phyloP scores from a whole-genome alignment of 1,140 invertebrate genomes.

The Homalodisca vitripennis region DNA sequence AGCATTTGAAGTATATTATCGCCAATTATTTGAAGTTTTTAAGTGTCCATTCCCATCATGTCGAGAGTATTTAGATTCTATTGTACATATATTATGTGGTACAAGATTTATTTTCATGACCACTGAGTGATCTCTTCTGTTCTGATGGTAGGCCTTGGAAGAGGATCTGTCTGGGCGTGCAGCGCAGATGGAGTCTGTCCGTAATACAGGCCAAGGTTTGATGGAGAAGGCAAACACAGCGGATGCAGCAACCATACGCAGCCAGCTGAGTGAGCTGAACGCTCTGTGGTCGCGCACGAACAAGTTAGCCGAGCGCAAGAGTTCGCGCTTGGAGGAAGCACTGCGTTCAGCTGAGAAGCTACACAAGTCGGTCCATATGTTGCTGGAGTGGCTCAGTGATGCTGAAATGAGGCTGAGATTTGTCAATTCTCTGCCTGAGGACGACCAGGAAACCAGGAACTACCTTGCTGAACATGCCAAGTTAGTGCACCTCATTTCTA shows the following conservation, averaged over 20 bases:
- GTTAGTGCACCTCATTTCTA: conserved; percentile 39
- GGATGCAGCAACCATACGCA: conserved; percentile 75
- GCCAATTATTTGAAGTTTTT: too few relatives aligned
- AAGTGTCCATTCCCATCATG: too few relatives aligned
- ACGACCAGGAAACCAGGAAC: conserved; percentile 82
- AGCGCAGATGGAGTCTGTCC: conserved; percentile 86
- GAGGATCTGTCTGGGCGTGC: conserved; percentile 84
- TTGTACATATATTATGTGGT: too few relatives aligned
- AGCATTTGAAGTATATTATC: too few relatives aligned
- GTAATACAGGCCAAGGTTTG: conserved; percentile 85
- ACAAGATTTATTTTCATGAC: not conserved
- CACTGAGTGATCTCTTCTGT: not conserved
- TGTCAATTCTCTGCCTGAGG: conserved; percentile 84
- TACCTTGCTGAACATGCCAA: conserved; percentile 85
- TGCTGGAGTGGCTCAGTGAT: conserved; percentile 95
- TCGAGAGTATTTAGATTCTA: too few relatives aligned
- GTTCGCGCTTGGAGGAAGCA: conserved; percentile 78
- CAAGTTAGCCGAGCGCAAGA: conserved; percentile 72
- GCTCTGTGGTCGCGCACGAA: conserved; percentile 84
- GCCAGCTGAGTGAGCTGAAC: conserved; percentile 81
- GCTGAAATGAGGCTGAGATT: conserved; percentile 91
- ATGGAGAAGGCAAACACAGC: conserved; percentile 75
- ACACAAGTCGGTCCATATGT: conserved; percentile 89
- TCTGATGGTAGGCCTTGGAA: conserved; percentile 70
- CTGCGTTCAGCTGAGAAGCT: conserved; percentile 81